Evolutionary conservation across 2,797 vertebrate genomes (phyloP).

Genomic region (Falco columbarius): DNA sequence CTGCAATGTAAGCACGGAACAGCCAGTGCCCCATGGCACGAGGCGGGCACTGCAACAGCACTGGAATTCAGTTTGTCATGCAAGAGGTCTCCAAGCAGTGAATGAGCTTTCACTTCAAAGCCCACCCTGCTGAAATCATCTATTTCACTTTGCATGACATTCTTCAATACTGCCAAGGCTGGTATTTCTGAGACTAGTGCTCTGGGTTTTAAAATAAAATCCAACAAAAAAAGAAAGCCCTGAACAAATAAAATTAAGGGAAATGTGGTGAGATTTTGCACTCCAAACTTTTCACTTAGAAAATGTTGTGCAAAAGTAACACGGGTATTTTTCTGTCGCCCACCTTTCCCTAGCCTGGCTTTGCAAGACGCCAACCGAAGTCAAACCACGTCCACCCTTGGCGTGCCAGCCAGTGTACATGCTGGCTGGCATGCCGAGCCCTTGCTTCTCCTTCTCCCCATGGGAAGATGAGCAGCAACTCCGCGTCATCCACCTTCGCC

Average conservation of each 20-base stretch:
- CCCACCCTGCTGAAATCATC: not conserved
- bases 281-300: not conserved
- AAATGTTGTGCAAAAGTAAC: not conserved
- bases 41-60: accelerated
- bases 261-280: not conserved
- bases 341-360: not conserved
- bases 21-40: accelerated
- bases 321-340: not conserved
- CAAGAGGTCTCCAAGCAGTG: not conserved
- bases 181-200: not conserved
- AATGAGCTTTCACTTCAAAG: not conserved
- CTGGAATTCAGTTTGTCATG: accelerated
- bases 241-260: not conserved
- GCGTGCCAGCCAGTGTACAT: not conserved
- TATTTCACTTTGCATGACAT: not conserved
- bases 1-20: accelerated
- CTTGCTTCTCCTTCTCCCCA: not conserved
- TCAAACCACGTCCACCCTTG: not conserved
- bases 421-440: not conserved
- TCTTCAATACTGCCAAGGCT: not conserved
- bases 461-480: not conserved
- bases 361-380: not conserved
- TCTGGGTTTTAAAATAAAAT: not conserved
- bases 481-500: not conserved
- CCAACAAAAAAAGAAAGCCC: not conserved